These are phyloP conservation scores for Palaemon carinicauda DNA, from an alignment of 1,140 invertebrate genomes.

Conservation along the genomic window DNA sequence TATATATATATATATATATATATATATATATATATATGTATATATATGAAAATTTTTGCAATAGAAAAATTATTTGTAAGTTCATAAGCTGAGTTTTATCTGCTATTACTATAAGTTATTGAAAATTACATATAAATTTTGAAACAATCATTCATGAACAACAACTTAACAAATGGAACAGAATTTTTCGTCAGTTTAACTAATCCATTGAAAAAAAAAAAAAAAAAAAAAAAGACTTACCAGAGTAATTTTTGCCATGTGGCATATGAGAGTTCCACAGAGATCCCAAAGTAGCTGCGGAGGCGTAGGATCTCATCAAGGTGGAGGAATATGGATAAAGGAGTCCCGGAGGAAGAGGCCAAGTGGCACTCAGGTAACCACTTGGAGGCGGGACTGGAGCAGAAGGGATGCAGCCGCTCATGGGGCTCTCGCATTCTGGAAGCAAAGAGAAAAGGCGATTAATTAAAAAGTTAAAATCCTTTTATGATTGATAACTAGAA, in stretches of 20 bases:
- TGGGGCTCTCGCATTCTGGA: slow-evolving; percentile 26
- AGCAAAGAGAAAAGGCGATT: not conserved
- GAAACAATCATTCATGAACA: no score
- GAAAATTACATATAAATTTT: no score
- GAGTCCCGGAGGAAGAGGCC: slow-evolving; percentile 29
- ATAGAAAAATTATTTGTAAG: no score
- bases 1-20: no score
- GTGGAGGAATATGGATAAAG: slow-evolving; percentile 43
- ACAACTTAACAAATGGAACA: no score
- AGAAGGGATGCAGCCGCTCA: slow-evolving; percentile 20
- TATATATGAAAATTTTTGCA: no score
- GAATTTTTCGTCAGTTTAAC: no score
- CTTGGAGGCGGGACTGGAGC: slow-evolving; percentile 5
- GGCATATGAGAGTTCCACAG: slow-evolving; percentile 24
- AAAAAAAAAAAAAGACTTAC: slow-evolving; percentile 5
- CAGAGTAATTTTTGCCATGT: slow-evolving; percentile 27
- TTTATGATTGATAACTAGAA: no score
- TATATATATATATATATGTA: no score
- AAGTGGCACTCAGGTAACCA: slow-evolving; percentile 26
- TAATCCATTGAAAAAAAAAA: no score
- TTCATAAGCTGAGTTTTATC: no score
- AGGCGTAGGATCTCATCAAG: slow-evolving; percentile 38
- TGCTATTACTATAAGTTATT: no score
- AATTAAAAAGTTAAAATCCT: not conserved
- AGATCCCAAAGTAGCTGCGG: slow-evolving; percentile 31